Evolutionary conservation across 2,113 vertebrate species (phyloP), one percentile per base, ranked within the genome.

Genomic region (Furnarius figulus): DNA sequence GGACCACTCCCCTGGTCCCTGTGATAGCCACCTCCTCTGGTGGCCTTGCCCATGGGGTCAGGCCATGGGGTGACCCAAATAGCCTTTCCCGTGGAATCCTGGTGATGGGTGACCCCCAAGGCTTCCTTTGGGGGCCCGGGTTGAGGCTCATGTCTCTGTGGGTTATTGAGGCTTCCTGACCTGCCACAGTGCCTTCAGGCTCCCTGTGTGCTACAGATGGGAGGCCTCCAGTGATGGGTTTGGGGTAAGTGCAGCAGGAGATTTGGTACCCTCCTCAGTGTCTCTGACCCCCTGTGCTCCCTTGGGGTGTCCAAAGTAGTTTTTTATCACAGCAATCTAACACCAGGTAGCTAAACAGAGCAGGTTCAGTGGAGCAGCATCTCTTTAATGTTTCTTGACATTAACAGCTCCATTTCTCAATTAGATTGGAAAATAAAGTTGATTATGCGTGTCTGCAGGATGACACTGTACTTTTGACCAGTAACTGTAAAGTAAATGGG

Each of bases 361-460:
- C 84, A 93, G 90, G 62, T 89, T 85, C 67, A 59, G 47, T 74
- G 59, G 73, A 96, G n/a, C 44, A 81, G n/a, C 55, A 83, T 97
- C 87, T 95, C 94, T 96, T 86, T 95, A 95, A 94, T 93, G 86
- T 97, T 97, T 95, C 97, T 92, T 97, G 95, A 97, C 93, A 78
- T 93, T 97, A 97, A 97, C 92, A 96, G 81, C 95, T 97, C 88
- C 23, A 72, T 98, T 97, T 98, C 92, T 97, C 96, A 97, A 96
- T 98, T 97, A 97, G 95, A 93, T 95, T 91, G 52, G 93, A 93
- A 97, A 97, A 96, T 92, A 91, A 97, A 97, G 93, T 97, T 97
- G 96, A 97, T 98, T 97, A 96, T 90, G 90, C 18, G 5, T 97
- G 94, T 97, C 97, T 52, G 55, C 62, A 72, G 90, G 85, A 87